Evolutionary conservation across 2,113 vertebrate species (phyloP).

Genomic region (human (Homo sapiens)): GRCh38 chr7:102232501-102233000

Average conservation of each 20-base stretch:
- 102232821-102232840: background rate
- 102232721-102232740: background rate
- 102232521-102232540: background rate
- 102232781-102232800: background rate
- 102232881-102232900: background rate
- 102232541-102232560: background rate
- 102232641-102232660: conserved; percentile 15
- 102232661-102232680: background rate
- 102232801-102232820: background rate
- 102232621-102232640: background rate
- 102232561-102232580: background rate
- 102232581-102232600: background rate
- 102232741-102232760: background rate
- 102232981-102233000: conserved; percentile 46
- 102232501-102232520: background rate
- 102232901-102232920: conserved; percentile 13
- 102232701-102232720: background rate
- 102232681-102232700: background rate
- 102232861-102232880: background rate
- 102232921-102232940: conserved; percentile 3
- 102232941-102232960: conserved; percentile 41
- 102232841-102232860: background rate
- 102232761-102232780: background rate
- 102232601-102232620: background rate
- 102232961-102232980: conserved; percentile 43